Evolutionary conservation across 2,113 vertebrate genomes (phyloP).

Genomic region (Rostratula benghalensis): DNA sequence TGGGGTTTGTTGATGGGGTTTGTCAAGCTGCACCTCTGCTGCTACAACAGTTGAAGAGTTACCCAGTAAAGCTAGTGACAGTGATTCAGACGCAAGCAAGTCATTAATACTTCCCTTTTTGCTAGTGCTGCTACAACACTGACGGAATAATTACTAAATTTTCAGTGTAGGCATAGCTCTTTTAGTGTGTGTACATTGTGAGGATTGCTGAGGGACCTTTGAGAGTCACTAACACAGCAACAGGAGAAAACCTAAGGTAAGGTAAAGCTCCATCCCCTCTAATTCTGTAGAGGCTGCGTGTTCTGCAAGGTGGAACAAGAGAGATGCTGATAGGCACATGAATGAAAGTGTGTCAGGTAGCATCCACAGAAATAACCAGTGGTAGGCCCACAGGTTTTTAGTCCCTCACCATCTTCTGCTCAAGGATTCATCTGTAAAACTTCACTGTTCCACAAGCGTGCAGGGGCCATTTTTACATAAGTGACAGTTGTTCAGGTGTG

Average conservation of each 20-base stretch:
- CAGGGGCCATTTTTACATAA: fast-evolving
- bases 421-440: not conserved
- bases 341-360: not conserved
- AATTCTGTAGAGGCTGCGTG: not conserved
- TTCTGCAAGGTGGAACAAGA: not conserved
- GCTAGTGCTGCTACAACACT: not conserved
- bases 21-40: not conserved
- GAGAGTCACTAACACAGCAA: not conserved
- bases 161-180: not conserved
- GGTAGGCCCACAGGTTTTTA: not conserved
- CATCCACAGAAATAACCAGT: not conserved
- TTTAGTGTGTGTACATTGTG: not conserved
- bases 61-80: not conserved
- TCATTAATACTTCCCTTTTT: not conserved
- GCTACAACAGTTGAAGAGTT: not conserved
- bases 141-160: not conserved
- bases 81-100: not conserved
- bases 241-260: not conserved
- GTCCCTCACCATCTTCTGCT: not conserved
- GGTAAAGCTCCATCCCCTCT: not conserved
- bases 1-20: not conserved
- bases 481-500: not conserved
- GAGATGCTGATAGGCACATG: fast-evolving
- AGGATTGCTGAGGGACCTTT: not conserved
- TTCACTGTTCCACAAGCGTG: not conserved